These are phyloP conservation scores for Columba livia DNA, from an alignment of 2,113 vertebrate species.

Conservation along the genomic window DNA sequence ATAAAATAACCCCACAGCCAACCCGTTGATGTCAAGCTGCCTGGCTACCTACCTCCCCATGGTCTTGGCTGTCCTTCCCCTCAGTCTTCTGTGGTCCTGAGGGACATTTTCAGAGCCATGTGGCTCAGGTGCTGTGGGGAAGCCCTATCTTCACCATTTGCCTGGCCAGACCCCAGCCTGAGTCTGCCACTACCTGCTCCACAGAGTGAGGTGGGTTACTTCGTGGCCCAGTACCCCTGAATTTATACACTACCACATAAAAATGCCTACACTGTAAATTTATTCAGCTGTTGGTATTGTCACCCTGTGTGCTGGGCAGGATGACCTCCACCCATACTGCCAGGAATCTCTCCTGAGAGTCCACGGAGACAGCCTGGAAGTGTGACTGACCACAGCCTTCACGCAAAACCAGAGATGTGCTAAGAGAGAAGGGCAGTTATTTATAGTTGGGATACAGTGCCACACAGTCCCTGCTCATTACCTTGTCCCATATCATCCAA, in stretches of 20 bases:
- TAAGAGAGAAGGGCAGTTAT: background rate
- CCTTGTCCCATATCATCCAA: accelerated
- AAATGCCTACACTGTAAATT: background rate
- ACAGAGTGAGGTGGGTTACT: accelerated
- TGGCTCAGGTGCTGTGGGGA: background rate
- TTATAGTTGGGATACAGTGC: background rate
- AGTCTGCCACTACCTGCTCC: background rate
- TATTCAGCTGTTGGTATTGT: accelerated
- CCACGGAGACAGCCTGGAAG: accelerated
- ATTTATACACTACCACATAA: background rate
- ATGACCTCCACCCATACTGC: background rate
- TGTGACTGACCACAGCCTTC: background rate
- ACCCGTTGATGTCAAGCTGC: background rate
- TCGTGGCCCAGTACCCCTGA: background rate
- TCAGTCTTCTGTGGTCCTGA: background rate
- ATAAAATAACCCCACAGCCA: background rate
- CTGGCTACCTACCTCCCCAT: background rate
- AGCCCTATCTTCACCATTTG: background rate
- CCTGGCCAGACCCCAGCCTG: background rate
- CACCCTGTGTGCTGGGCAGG: too few species aligned
- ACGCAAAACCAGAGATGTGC: background rate
- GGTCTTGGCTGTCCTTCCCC: accelerated
- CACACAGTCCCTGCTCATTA: accelerated
- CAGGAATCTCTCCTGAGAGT: background rate
- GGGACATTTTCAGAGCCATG: accelerated